Evolutionary conservation across 2,888 invertebrate genomes (phyloP), one percentile per base, ranked within the genome.

Genomic region (Nephrotoma flavescens): DNA sequence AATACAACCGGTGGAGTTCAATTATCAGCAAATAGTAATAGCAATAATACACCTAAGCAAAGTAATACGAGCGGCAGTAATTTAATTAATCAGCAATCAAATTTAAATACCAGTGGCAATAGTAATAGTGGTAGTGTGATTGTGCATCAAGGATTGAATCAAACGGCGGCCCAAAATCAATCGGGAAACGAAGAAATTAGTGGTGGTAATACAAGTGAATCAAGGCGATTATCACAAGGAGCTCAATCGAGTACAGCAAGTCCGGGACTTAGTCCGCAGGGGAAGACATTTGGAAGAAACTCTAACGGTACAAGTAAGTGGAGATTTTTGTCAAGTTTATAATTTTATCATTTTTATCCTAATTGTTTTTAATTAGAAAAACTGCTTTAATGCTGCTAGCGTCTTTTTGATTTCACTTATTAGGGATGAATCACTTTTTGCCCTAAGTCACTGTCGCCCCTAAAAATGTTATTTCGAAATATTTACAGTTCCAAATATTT

Each of bases 281-380:
- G 91, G 86, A 92, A 92, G 88, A 90, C 91, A 71, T 91, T 91
- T 87, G 92, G 92, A 84, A 89, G 91, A 87, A 92, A 92, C 89
- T 89, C 90, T 31, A 92, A 92, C 88, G 92, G 92, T 87, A 92
- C 92, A 90, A 90, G 92, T 92, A 88, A 92, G 91, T 88, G 44
- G 83, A 83, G 71, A 57, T 87, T 86, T 45, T 86, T 11, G 7
- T 7, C 9, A 71, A 2, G 31, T 12, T 42, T 85, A 11, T 85
- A 6, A 12, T 85, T 42, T n/a, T 85, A 4, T 44, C 44, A 15
- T 44, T 42, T 42, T 42, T 42, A n/a, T 85, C 6, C 2, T 31
- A 31, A 2, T 3, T 2, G 1, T 31, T 31, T 31, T 31, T 31
- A 31, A 31, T 2, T 2, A 31, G 31, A 31, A 31, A 2, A 31